Percentiles rank a stretch among this genome's conserved stretches.
These are phyloP conservation scores for Eulemur macaco DNA, from an alignment of 2,113 vertebrate species.

Conservation along the genomic window DNA sequence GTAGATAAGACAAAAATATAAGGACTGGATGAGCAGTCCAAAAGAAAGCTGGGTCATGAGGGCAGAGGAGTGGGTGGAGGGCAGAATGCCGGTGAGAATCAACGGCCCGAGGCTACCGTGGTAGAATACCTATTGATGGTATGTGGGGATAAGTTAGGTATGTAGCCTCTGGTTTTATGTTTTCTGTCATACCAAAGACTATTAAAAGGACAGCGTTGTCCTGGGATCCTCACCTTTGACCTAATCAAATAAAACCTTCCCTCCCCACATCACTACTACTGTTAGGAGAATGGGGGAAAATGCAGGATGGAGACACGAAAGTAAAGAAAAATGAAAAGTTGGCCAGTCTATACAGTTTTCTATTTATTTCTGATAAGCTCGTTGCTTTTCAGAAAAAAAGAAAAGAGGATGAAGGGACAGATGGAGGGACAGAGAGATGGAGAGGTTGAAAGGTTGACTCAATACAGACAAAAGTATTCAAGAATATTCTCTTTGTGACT, in stretches of 20 bases:
- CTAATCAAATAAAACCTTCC: conserved; percentile 39
- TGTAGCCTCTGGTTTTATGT: conserved; percentile 60
- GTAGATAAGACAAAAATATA: background rate
- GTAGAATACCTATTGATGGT: conserved; percentile 23
- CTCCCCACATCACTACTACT: background rate
- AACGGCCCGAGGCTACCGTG: background rate
- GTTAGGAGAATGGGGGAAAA: background rate
- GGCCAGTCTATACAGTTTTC: background rate
- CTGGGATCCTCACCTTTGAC: conserved; percentile 62
- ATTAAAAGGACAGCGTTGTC: conserved; percentile 52
- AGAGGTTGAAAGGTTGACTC: background rate
- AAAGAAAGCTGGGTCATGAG: background rate
- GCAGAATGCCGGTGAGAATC: background rate
- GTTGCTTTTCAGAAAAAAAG: background rate
- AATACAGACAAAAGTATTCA: background rate
- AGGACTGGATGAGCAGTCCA: background rate
- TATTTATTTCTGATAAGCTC: background rate
- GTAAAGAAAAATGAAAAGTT: background rate
- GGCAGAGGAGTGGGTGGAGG: background rate
- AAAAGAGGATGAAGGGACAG: background rate
- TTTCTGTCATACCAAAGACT: conserved; percentile 63
- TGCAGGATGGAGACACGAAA: background rate
- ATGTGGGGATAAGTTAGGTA: conserved; percentile 67
- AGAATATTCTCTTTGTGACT: background rate
- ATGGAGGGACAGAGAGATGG: rapidly evolving